Conservation (phyloP, 2,113 vertebrate genomes). For the Osmerus mordax region DNA sequence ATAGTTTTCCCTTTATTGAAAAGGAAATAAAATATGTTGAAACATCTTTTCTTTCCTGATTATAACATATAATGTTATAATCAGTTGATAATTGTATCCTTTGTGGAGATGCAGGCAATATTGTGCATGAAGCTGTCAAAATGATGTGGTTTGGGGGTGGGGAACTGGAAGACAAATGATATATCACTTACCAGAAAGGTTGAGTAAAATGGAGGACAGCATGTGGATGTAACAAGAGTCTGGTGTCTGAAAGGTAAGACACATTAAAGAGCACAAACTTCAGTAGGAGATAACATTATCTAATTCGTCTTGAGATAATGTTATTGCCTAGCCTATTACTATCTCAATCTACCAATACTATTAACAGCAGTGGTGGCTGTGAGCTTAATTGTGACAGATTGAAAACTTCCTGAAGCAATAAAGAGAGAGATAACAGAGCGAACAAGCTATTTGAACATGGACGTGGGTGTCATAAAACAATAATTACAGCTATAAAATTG, state of each 20-base stretch:
- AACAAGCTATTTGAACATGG: constrained; percentile 9
- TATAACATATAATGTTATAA: no score
- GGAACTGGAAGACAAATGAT: constrained; percentile 42
- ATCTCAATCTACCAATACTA: no score
- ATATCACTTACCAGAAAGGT: constrained; percentile 50
- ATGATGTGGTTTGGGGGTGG: constrained; percentile 54
- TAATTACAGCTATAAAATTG: constrained; percentile 50
- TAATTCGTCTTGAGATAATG: no score
- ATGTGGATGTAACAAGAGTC: not conserved
- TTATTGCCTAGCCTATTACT: no score
- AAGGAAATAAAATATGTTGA: not conserved
- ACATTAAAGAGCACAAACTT: not conserved
- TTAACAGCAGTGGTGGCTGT: no score
- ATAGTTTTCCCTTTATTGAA: not conserved
- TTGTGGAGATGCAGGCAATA: constrained; percentile 22
- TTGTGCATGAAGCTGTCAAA: constrained; percentile 51
- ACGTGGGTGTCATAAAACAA: constrained; percentile 49
- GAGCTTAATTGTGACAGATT: no score
- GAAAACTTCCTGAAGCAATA: no score
- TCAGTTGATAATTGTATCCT: constrained; percentile 9
- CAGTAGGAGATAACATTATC: not conserved
- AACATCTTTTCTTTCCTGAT: no score
- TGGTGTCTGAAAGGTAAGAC: not conserved
- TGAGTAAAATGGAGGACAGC: constrained; percentile 1
- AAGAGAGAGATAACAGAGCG: not conserved